Conservation (phyloP, 2,888 invertebrate species). For the Thecocarcelia acutangulata region DNA sequence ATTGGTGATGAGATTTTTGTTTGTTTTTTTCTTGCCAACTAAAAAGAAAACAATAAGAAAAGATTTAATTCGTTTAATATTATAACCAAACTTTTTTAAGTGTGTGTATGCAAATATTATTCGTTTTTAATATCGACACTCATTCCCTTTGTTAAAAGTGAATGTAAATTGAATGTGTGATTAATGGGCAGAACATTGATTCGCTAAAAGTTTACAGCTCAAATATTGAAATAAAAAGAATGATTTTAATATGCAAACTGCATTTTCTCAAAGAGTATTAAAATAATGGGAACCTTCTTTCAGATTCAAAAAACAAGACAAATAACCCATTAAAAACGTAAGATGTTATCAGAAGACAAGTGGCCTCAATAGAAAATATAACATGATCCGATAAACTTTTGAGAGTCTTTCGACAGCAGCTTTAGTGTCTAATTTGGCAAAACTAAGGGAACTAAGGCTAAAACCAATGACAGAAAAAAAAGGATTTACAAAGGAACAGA, state of each 20-base stretch:
- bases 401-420: no score
- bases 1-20: conserved; percentile 12
- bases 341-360: no score
- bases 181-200: conserved; percentile 31
- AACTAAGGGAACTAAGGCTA: no score
- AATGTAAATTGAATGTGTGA: conserved; percentile 30
- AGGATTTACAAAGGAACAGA: no score
- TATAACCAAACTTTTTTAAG: background rate
- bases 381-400: no score
- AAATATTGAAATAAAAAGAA: conserved; percentile 26
- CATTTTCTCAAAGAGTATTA: conserved; percentile 38
- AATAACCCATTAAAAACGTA: conserved; percentile 20
- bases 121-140: background rate
- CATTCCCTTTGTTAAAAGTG: conserved; percentile 34
- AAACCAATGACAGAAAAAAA: no score
- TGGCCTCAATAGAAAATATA: no score
- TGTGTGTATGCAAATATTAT: background rate
- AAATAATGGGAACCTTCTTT: background rate
- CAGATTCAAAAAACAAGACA: conserved; percentile 18
- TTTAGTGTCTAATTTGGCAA: no score
- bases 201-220: conserved; percentile 54
- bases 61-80: background rate
- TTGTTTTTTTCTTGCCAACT: conserved; percentile 49
- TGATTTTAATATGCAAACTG: conserved; percentile 64
- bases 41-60: conserved; percentile 33